Evolutionary conservation across 1,140 invertebrate genomes (phyloP), one percentile per base, ranked within the genome.

Genomic region (Drosophila equinoxialis): DNA sequence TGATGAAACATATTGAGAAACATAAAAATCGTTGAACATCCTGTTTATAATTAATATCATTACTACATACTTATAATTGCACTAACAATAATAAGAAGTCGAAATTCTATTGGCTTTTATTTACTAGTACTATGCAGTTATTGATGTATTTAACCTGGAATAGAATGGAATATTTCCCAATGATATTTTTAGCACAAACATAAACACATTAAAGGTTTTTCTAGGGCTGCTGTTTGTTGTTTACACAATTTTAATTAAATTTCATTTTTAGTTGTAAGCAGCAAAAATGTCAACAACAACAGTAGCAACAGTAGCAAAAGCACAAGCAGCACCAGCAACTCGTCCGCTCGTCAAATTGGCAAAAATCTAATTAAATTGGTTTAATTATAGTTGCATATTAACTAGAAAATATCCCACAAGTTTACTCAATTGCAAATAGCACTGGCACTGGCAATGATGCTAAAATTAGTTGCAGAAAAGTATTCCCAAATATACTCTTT

Each of bases 161-260:
- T 30, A 30, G 30, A 30, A 30, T 30, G 6, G 30, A 30, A 30
- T 30, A 30, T 30, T 51, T 51, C 8, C 45, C 3, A 51, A 51
- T 51, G 20, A 51, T 51, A 51, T 51, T 51, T 51, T 51, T 23
- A 51, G 3, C 17, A 23, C 10, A 51, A 51, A 51, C 8, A 11
- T 10, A 51, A 51, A 51, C 45, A 51, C 8, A 8, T 23, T 51
- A 51, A 51, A 51, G 45, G 45, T 23, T 11, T 23, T 51, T 2
- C 45, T 51, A 23, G 7, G 20, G 39, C 2, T 35, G 59, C 17
- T 48, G 48, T 51, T 35, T 71, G 63, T 62, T 79, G 77, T 80
- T 80, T 80, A 80, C 68, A 51, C 30, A 14, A 65, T 66, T 65
- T 81, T 81, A 80, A 80, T 81, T 72, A 66, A 76, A 72, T 81